Conservation (phyloP, 2,113 vertebrate genomes). For the Phoenicopterus ruber region DNA sequence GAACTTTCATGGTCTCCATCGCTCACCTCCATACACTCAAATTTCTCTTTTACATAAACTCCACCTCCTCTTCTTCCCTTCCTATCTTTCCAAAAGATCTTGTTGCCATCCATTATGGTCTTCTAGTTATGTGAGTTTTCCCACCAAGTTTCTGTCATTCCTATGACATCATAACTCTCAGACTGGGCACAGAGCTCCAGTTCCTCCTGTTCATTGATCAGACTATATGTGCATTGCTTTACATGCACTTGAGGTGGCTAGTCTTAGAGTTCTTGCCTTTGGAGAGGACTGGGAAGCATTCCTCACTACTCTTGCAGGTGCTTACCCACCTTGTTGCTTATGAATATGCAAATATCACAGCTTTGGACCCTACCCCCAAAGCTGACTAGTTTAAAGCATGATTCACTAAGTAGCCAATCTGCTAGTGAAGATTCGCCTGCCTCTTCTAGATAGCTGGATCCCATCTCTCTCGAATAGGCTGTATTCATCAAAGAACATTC, state of each 20-base stretch:
- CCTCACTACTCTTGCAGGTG: neutral
- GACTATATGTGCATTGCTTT: neutral
- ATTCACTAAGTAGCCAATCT: neutral
- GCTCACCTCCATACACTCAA: no score
- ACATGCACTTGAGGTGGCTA: neutral
- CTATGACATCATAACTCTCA: neutral
- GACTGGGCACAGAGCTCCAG: neutral
- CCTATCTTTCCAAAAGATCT: no score
- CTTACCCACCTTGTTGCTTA: neutral
- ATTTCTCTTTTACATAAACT: no score
- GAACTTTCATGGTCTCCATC: no score
- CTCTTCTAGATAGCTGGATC: neutral
- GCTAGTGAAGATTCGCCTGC: neutral
- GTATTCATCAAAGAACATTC: neutral
- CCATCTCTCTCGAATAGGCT: neutral
- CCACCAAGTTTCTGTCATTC: neutral
- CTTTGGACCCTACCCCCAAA: neutral
- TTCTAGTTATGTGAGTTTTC: no score
- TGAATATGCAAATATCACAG: neutral
- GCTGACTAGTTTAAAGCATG: neutral
- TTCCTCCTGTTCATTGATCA: neutral
- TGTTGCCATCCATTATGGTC: no score
- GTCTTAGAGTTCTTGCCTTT: neutral
- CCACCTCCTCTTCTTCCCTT: no score
- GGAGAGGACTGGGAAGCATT: neutral